A percentile compares a stretch with the other conserved stretches of the same genome.
Evolutionary conservation across 1,140 invertebrate genomes (phyloP).

Genomic region (Condylostylus longicornis): DNA sequence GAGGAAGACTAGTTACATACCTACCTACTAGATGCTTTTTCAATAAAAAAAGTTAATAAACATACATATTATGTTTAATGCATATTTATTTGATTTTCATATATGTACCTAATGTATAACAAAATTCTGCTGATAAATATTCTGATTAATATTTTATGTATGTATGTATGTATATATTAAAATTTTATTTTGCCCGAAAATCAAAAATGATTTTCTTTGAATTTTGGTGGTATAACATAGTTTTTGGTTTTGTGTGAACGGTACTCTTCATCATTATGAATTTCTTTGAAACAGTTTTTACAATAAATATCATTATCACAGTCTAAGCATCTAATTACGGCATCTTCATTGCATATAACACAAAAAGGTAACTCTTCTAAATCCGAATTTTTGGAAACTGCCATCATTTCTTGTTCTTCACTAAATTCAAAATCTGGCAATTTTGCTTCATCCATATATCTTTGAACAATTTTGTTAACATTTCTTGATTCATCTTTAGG

Average conservation of each 20-base stretch:
- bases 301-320: conserved; percentile 60
- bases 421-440: conserved; percentile 16
- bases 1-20: no score
- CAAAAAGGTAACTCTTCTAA: conserved; percentile 59
- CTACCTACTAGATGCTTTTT: no score
- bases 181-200: no score
- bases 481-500: background rate
- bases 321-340: conserved; percentile 45
- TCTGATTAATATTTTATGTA: no score
- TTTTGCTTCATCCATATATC: conserved; percentile 23
- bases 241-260: conserved; percentile 19
- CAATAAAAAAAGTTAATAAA: no score
- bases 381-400: conserved; percentile 8
- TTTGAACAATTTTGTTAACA: background rate
- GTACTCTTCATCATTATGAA: conserved; percentile 33
- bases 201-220: conserved; percentile 28
- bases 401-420: conserved; percentile 19
- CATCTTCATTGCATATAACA: conserved; percentile 62
- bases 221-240: conserved; percentile 20
- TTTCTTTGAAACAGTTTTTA: conserved; percentile 43
- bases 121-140: no score
- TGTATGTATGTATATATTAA: no score
- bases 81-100: no score
- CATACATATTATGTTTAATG: no score
- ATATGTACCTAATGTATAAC: no score